phyloP scores from a whole-genome alignment of 2,888 invertebrate genomes.

The Ectobius pallidus region DNA sequence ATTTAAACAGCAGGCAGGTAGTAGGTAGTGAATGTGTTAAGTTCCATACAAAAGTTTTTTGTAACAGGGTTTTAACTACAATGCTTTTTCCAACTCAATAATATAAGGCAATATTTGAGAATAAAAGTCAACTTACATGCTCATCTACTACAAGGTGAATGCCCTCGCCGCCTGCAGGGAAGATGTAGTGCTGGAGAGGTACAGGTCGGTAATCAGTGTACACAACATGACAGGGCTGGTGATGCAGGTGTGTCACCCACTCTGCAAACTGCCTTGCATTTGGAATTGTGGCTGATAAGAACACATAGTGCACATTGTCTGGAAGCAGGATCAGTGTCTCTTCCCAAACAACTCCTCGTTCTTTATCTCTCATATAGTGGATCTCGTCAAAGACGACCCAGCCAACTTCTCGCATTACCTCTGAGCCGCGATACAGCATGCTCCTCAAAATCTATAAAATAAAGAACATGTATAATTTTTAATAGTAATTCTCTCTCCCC shows the following conservation, averaged over 20 bases:
- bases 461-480: too few relatives aligned
- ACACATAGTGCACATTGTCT: constrained; percentile 97
- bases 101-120: too few relatives aligned
- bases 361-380: constrained; percentile 99
- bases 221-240: constrained; percentile 97
- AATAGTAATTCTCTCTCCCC: too few relatives aligned
- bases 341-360: constrained; percentile 99
- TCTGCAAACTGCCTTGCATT: constrained; percentile 96
- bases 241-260: constrained; percentile 93
- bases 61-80: too few relatives aligned
- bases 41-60: too few relatives aligned
- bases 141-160: constrained; percentile 97
- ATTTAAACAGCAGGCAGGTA: too few relatives aligned
- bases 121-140: constrained; percentile 66
- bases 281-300: constrained; percentile 98
- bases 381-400: constrained; percentile 99
- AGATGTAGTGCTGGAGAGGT: constrained; percentile 97
- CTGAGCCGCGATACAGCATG: constrained; percentile 98
- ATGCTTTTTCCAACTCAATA: too few relatives aligned
- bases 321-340: constrained; percentile 97
- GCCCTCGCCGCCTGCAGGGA: constrained; percentile 94
- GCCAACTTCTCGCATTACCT: constrained; percentile 98
- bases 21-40: too few relatives aligned
- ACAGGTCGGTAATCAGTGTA: constrained; percentile 98
- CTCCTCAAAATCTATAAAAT: constrained; percentile 84